Evolutionary conservation across 2,113 vertebrate genomes (phyloP), one percentile per base, ranked within the genome.

Genomic region (Tragulus kanchil): DNA sequence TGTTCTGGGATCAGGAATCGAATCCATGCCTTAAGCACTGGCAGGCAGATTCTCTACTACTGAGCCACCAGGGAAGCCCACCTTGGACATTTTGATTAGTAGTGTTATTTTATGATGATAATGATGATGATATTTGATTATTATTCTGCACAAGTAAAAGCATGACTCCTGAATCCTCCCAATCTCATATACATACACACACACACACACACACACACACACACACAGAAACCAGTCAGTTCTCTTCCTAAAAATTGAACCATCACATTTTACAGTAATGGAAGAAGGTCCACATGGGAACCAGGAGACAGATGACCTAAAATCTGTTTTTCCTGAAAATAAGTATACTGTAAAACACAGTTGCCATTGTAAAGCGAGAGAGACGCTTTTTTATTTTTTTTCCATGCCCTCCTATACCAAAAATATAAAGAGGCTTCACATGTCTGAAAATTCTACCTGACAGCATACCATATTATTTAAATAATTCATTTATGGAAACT

Each of bases 11-110:
- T n/a, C n/a, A n/a, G n/a, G n/a, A n/a, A n/a, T n/a, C n/a, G n/a
- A n/a, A n/a, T n/a, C n/a, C n/a, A n/a, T n/a, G n/a, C n/a, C n/a
- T n/a, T n/a, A n/a, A n/a, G n/a, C n/a, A n/a, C n/a, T n/a, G n/a
- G n/a, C n/a, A n/a, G n/a, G n/a, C n/a, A n/a, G n/a, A n/a, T n/a
- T n/a, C n/a, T n/a, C n/a, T n/a, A n/a, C n/a, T n/a, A n/a, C n/a
- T n/a, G n/a, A n/a, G n/a, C n/a, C n/a, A n/a, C n/a, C n/a, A n/a
- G n/a, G n/a, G n/a, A n/a, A n/a, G n/a, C n/a, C n/a, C n/a, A n/a
- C n/a, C 54, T 96, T 50, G 31, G 54, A 28, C 19, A 73, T 58
- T 93, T 93, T 73, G 28, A 88, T 92, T 91, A 79, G 28, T 45
- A 94, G 12, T 93, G 26, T 86, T 78, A 58, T 79, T 93, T 67